A percentile compares a stretch with the other conserved stretches of the same genome.
These are phyloP conservation scores for Riparia riparia DNA, from an alignment of 2,113 vertebrate genomes.

Conservation along the genomic window DNA sequence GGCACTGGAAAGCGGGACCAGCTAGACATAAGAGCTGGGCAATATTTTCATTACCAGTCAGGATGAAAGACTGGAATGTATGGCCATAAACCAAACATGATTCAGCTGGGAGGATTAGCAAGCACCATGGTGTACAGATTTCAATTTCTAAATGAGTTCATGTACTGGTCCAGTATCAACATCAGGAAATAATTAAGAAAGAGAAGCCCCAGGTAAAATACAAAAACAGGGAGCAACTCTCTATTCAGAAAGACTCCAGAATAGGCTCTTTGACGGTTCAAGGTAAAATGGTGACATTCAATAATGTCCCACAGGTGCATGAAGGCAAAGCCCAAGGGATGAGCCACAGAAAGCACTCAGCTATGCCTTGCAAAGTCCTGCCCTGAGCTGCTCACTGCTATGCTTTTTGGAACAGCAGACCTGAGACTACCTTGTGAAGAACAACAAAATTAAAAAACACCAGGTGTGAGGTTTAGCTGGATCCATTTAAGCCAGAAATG, in stretches of 20 bases:
- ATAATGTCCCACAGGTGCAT: neutral
- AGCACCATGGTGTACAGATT: neutral
- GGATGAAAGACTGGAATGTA: conserved; percentile 51
- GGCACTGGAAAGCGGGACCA: neutral
- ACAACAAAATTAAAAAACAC: neutral
- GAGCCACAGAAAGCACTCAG: neutral
- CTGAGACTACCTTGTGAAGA: neutral
- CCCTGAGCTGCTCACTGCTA: neutral
- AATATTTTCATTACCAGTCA: conserved; percentile 3
- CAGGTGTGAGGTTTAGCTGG: neutral
- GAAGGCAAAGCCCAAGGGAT: neutral
- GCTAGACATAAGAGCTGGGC: neutral
- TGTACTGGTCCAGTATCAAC: neutral
- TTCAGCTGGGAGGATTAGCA: conserved; percentile 15
- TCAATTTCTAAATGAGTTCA: neutral
- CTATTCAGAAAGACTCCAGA: neutral
- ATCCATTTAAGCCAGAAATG: neutral
- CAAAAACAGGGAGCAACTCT: neutral
- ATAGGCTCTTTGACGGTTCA: neutral
- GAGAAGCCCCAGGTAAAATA: neutral
- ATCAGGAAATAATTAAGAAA: neutral
- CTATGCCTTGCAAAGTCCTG: neutral
- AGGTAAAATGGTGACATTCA: neutral
- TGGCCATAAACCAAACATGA: neutral
- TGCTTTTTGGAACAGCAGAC: neutral